phyloP scores from a whole-genome alignment of 1,140 invertebrate species.

The Pogonus chalceus region DNA sequence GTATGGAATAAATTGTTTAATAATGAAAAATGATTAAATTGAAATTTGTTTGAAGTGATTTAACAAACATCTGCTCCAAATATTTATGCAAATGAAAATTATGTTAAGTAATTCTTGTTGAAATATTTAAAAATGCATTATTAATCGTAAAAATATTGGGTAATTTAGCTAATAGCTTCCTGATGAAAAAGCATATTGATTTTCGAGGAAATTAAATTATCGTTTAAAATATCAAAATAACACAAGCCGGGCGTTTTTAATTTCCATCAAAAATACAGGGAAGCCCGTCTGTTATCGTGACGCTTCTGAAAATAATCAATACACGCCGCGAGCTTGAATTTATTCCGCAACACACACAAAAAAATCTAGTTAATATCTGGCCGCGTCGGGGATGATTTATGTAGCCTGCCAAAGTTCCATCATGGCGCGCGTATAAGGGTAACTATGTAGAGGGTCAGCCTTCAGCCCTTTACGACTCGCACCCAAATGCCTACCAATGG shows the following conservation, averaged over 20 bases:
- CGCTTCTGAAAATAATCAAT: conserved; percentile 1
- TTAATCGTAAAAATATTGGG: too few relatives aligned
- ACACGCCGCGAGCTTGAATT: not conserved
- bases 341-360: conserved; percentile 7
- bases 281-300: not conserved
- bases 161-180: too few relatives aligned
- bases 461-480: not conserved
- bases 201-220: too few relatives aligned
- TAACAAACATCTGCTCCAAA: too few relatives aligned
- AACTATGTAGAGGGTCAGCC: not conserved
- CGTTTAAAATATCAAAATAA: too few relatives aligned
- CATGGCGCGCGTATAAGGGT: not conserved
- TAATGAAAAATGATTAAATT: too few relatives aligned
- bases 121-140: too few relatives aligned
- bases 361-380: conserved; percentile 7
- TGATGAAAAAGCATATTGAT: too few relatives aligned
- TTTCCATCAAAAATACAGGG: not conserved
- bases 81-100: too few relatives aligned
- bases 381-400: conserved; percentile 1
- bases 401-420: not conserved
- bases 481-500: not conserved
- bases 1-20: too few relatives aligned
- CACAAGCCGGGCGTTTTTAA: not conserved
- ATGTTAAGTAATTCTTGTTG: too few relatives aligned
- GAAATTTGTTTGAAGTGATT: too few relatives aligned